Evolutionary conservation across 37 sponge, comb jelly and placozoan genomes (phyloP), one percentile per base, ranked within the genome.

Genomic region (Hexactinellida sp.): DNA sequence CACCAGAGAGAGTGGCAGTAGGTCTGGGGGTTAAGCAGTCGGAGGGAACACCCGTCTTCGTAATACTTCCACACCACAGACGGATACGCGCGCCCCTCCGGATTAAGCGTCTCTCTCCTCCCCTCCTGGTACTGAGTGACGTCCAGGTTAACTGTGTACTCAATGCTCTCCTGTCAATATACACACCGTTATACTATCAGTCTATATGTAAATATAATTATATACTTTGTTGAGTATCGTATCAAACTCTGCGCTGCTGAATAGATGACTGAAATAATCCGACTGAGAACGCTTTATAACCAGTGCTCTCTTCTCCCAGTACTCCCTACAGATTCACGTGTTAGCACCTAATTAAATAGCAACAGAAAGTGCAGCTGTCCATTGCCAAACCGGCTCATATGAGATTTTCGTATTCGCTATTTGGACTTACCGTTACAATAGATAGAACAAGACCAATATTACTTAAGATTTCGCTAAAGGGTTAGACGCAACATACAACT

Each of bases 1-100:
- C 83, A 52, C 95, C 99, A 95, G 85, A 98, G 54, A 19, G 91
- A 63, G 37, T 87, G 38, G 38, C 88, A 90, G 55, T 87, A 98
- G 32, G 96, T 90, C 87, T 95, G 96, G 7, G 99, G 99, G 84
- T 95, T 95, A 32, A 98, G 92, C 39, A 98, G 32, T 13, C 96
- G 91, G 13, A 98, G 87, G 13, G 96, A 95, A 85, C 93, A 95
- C 3, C 99, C 99, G 0, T 71, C 55, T 86, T 92, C 63, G 83
- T 90, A 93, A 82, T 39, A 90, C 0, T 95, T 89, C 94, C 93
- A 94, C 38, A 98, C 94, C 1, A 38, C 83, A 5, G 85, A 28
- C 0, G 99, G 55, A 55, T 83, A 54, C 1, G 94, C 99, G 39
- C 93, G 84, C 19, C 99, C 99, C 28, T 38, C 83, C 36, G 94